These are phyloP conservation scores for Acropora tenuis DNA, from an alignment of 64 coral and sea anemone genomes.

Conservation along the genomic window DNA sequence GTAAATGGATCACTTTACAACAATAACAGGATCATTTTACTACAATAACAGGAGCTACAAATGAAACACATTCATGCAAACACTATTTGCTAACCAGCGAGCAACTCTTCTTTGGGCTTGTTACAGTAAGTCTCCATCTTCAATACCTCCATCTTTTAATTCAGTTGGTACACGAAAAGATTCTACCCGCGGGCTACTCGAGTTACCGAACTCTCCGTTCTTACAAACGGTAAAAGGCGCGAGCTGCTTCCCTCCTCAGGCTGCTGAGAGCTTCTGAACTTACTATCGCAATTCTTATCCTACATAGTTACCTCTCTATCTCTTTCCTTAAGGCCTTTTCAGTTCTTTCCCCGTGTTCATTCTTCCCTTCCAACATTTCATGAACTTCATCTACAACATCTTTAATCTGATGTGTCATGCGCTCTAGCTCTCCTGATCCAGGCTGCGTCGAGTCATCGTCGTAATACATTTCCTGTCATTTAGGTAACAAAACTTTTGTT, in stretches of 20 bases:
- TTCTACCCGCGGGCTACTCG: too few relatives aligned
- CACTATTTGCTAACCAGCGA: too few relatives aligned
- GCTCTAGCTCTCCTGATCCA: conserved; percentile 72
- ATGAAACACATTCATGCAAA: too few relatives aligned
- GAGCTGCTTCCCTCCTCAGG: not conserved
- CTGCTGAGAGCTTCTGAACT: not conserved
- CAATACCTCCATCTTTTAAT: too few relatives aligned
- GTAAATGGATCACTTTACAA: too few relatives aligned
- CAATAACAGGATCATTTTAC: too few relatives aligned
- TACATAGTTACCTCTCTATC: conserved; percentile 13
- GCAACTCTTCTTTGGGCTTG: too few relatives aligned
- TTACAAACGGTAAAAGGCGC: too few relatives aligned
- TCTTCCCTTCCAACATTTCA: conserved; percentile 45
- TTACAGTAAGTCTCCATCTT: too few relatives aligned
- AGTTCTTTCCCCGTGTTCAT: not conserved
- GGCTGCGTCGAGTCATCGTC: conserved; percentile 87
- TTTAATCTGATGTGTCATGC: conserved; percentile 93
- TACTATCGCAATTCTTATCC: not conserved
- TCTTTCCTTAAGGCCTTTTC: conserved; percentile 36
- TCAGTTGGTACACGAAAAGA: too few relatives aligned
- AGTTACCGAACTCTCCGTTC: not conserved
- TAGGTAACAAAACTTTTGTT: not conserved
- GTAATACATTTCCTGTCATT: conserved; percentile 86
- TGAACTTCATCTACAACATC: conserved; percentile 85
- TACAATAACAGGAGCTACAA: too few relatives aligned